Base-by-base conservation (phyloP, 2,113 vertebrate species). In the Mobula hypostoma region DNA sequence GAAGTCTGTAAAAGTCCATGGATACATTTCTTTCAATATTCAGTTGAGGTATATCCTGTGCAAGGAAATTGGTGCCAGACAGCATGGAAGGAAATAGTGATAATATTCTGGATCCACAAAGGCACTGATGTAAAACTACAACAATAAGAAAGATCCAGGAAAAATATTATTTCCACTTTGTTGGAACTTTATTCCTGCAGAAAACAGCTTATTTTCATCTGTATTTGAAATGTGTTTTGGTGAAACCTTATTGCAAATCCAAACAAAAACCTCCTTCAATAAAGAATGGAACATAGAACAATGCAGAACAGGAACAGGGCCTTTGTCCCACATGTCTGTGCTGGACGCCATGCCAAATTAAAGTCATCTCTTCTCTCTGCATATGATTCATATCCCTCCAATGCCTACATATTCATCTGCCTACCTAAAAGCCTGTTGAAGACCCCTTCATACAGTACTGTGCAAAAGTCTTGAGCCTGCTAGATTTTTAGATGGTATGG, bases 21-120 rank as follows among this genome's bases (percentile, higher is more conserved):
- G 58, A 88, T 66, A n/a, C 58, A 63, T 88, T 88, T 66, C 61
- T 66, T 90, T 90, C 66, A 90, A 66, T 90, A 32, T 32, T 90
- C 61, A 66, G 17, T 90, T 66, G 85, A 17, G 85, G 15, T 66
- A 15, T 90, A 90, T 66, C 5, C 85, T 66, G 56, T 61, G 12
- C 56, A 82, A 58, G 48, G 56, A 56, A 87, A 27, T 48, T 87
- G 83, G 58, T 90, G 85, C 85, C 85, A 66, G 61, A 90, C 14
- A 90, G 61, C 32, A 90, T 61, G 66, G 29, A 5, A 90, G n/a
- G 85, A 90, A 66, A 90, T 29, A 2, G 29, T 5, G 29, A 32
- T 90, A 32, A 90, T 90, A 66, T 90, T 90, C 85, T 87, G 83
- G 56, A 87, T n/a, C 83, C 5, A n/a, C 58, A 66, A 1, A 90